phyloP scores from a whole-genome alignment of 2,797 vertebrate genomes.

The Melanotaenia pygmaea region DNA sequence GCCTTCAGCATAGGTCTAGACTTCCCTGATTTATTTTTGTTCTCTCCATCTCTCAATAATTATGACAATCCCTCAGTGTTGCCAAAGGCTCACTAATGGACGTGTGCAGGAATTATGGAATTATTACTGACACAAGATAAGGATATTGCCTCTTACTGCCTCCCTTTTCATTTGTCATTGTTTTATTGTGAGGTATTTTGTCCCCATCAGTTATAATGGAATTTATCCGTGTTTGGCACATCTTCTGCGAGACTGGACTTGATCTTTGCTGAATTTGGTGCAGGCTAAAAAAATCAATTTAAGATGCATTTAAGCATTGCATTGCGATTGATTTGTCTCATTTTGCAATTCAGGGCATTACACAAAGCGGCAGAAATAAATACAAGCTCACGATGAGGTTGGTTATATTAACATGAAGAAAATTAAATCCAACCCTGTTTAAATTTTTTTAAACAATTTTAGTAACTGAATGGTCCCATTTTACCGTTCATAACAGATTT shows the following conservation, averaged over 20 bases:
- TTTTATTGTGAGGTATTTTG: conserved; percentile 24
- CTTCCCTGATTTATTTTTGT: conserved; percentile 48
- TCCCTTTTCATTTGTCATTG: conserved; percentile 46
- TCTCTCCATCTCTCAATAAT: conserved; percentile 40
- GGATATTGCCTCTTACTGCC: conserved; percentile 32
- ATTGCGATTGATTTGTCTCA: conserved; percentile 45
- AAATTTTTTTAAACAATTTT: conserved; percentile 17
- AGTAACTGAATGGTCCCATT: conserved; percentile 18
- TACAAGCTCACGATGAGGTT: conserved; percentile 22
- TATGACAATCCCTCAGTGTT: conserved; percentile 33
- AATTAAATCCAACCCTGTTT: neutral
- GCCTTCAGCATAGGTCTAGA: conserved; percentile 57
- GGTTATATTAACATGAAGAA: conserved; percentile 30
- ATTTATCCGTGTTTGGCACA: conserved; percentile 29
- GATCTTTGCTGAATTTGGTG: conserved; percentile 34
- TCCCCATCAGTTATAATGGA: conserved; percentile 37
- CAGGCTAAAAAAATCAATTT: conserved; percentile 42
- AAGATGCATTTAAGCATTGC: conserved; percentile 53
- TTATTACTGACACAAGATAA: conserved; percentile 49
- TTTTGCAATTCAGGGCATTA: conserved; percentile 28
- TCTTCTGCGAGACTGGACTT: conserved; percentile 21
- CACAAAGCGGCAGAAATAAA: conserved; percentile 37
- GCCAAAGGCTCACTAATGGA: conserved; percentile 45
- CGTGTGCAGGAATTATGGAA: conserved; percentile 40
- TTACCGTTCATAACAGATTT: conserved; percentile 10